A percentile compares a stretch with the other conserved stretches of the same genome.
Evolutionary conservation across 2,797 vertebrate genomes (phyloP).

Genomic region (Monodelphis domestica): DNA sequence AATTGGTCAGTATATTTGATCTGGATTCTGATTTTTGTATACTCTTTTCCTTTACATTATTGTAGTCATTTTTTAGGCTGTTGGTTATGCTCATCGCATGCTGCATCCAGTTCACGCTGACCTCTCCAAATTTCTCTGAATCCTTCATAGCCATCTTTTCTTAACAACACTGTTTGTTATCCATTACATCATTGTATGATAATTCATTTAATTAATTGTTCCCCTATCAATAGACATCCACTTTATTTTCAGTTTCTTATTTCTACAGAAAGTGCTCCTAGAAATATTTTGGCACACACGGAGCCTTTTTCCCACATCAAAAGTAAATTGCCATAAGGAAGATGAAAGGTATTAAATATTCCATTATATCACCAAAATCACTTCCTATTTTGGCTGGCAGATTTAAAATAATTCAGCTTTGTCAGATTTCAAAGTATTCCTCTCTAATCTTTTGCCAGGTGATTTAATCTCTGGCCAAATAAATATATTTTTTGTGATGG

Average conservation of each 20-base stretch:
- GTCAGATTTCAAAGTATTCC: slow-evolving; percentile 24
- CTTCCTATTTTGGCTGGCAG: slow-evolving; percentile 32
- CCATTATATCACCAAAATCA: neutral
- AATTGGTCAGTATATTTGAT: neutral
- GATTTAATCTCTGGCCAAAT: slow-evolving; percentile 30
- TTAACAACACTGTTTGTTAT: neutral
- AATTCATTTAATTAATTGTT: neutral
- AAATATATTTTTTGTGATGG: slow-evolving; percentile 15
- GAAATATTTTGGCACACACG: neutral
- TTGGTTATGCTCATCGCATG: neutral
- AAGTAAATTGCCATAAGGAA: neutral
- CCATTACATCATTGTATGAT: neutral
- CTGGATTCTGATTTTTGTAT: neutral
- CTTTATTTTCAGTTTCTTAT: neutral
- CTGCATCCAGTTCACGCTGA: neutral
- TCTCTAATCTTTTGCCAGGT: slow-evolving; percentile 34
- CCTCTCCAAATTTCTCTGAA: neutral
- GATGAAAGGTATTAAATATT: slow-evolving; percentile 22
- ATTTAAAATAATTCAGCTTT: slow-evolving; percentile 20
- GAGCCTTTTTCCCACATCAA: neutral
- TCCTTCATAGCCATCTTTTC: neutral
- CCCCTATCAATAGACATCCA: neutral
- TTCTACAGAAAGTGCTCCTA: neutral
- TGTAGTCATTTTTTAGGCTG: neutral
- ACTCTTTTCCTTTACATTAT: neutral